Base-by-base conservation (phyloP, 2,888 invertebrate genomes). In the Hemithea aestivaria region DNA sequence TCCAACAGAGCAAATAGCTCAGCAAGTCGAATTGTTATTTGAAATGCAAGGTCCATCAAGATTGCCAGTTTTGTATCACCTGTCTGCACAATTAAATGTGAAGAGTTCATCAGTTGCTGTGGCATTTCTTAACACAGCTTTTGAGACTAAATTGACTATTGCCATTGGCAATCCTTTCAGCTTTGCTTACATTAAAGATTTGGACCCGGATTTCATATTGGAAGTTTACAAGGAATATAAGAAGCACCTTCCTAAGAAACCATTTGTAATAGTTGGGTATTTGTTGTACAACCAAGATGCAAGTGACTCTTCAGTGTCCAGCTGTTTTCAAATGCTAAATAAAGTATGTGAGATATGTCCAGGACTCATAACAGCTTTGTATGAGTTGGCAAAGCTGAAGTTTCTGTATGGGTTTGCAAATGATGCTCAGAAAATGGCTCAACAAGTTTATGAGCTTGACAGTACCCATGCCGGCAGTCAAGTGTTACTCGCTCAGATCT, bases 181-280 rank as follows among this genome's bases (percentile, higher is more conserved):
- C 9, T 87, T 92, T 11, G 87, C 89, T 4, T 96, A 96, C 72
- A 88, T 96, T 26, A 89, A 89, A 44, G 77, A 88, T 30, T 83
- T 98, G 29, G 94, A 98, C 79, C 95, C 97, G 0, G 95, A 96
- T 74, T 94, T 98, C 63, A 83, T 97, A 36, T 70, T 97, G 7
- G 92, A 94, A 55, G 89, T 97, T 7, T 92, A 92, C 31, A 90
- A 91, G 41, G 93, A 95, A 60, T 92, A 94, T 62, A 89, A 96
- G 40, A 88, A 91, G 36, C 93, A 93, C 62, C 88, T 93, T 58
- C 93, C 96, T 0, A 89, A 90, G 28, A 90, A 89, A 51, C 85
- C 90, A 10, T 82, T 80, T 50, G 69, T 89, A 1, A 78, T 88
- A 30, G 64, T 87, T 10, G 82, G 83, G 1, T 81, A 88, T 11